phyloP scores from a whole-genome alignment of 2,888 invertebrate species.

The Craniophora ligustri region DNA sequence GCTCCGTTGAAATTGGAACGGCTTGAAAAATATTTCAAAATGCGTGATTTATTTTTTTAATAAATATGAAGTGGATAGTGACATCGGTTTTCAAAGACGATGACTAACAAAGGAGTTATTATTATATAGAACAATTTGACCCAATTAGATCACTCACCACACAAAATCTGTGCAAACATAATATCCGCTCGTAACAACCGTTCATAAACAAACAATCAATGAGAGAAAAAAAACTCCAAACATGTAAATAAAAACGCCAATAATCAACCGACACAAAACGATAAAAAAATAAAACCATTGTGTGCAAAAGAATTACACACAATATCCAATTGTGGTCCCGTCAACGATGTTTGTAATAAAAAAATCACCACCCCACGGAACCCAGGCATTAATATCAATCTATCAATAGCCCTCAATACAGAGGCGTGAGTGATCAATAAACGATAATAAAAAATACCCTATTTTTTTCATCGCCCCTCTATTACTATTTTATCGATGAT shows the following conservation, averaged over 20 bases:
- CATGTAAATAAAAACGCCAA: conserved; percentile 73
- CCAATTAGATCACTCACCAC: conserved; percentile 42
- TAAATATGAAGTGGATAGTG: conserved; percentile 14
- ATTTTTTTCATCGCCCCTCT: conserved; percentile 72
- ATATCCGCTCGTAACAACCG: conserved; percentile 49
- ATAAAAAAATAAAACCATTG: conserved; percentile 69
- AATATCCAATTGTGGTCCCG: conserved; percentile 83
- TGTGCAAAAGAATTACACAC: conserved; percentile 78
- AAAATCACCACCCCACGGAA: conserved; percentile 78
- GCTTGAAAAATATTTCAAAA: conserved; percentile 34
- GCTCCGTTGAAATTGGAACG: conserved; percentile 48
- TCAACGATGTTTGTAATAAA: conserved; percentile 79
- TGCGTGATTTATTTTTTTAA: conserved; percentile 19
- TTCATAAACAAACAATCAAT: conserved; percentile 59
- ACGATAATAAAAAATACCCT: conserved; percentile 77
- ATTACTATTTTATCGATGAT: conserved; percentile 78
- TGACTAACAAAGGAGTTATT: conserved; percentile 15
- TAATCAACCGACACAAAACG: conserved; percentile 69
- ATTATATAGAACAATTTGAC: conserved; percentile 31
- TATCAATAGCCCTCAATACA: conserved; percentile 83
- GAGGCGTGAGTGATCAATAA: conserved; percentile 85
- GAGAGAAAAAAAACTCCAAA: conserved; percentile 54
- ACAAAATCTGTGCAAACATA: conserved; percentile 41
- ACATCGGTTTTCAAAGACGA: conserved; percentile 15
- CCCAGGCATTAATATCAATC: conserved; percentile 83